Conservation (phyloP, 2,113 vertebrate genomes). For the Oceanites oceanicus region DNA sequence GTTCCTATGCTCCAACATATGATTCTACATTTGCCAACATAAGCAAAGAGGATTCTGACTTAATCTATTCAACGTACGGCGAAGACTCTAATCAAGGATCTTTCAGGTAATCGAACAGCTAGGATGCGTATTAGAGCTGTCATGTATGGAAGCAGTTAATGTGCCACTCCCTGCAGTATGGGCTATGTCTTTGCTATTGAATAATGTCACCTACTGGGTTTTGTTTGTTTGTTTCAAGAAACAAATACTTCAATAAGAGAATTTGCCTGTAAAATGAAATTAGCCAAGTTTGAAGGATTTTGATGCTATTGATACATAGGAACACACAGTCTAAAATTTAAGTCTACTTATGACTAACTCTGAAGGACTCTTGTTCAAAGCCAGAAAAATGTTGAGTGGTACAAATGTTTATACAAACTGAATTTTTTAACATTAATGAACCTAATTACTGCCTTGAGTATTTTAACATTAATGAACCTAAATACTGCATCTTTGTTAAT, state of each 20-base stretch:
- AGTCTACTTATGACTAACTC: not conserved
- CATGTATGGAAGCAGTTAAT: rapidly evolving
- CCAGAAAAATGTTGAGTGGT: not conserved
- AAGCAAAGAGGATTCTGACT: slow-evolving; percentile 95
- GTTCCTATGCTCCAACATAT: slow-evolving; percentile 91
- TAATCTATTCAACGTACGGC: slow-evolving; percentile 89
- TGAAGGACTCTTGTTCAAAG: not conserved
- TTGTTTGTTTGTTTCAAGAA: not conserved
- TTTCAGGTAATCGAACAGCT: slow-evolving; percentile 78
- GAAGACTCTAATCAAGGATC: slow-evolving; percentile 86
- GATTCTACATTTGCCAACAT: slow-evolving; percentile 96
- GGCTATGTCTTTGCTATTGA: not conserved
- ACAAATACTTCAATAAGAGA: not conserved
- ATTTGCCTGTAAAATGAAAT: not conserved
- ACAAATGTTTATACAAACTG: not conserved
- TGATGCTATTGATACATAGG: not conserved
- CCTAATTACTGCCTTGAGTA: not conserved
- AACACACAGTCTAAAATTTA: not conserved
- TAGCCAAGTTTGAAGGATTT: not conserved
- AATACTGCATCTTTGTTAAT: not conserved
- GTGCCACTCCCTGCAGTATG: not conserved
- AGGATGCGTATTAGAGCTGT: not conserved
- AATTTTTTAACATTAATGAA: not conserved
- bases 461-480: not conserved
- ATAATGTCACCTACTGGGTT: not conserved